Evolutionary conservation across 2,797 vertebrate genomes (phyloP).

Genomic region (Sciurus carolinensis): DNA sequence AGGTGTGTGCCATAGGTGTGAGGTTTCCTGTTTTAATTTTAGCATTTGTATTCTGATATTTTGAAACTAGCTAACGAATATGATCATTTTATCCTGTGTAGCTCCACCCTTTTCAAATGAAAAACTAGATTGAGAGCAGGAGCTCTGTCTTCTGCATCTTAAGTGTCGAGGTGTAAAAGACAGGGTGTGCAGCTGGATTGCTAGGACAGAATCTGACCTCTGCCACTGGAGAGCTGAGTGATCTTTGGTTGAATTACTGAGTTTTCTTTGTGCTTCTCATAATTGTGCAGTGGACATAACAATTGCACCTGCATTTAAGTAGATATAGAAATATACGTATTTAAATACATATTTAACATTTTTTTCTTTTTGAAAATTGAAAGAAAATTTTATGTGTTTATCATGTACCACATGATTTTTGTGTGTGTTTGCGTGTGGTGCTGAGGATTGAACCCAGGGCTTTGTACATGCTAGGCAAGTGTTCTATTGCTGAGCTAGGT

Average conservation of each 20-base stretch:
- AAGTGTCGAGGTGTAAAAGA: neutral
- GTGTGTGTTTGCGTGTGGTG: neutral
- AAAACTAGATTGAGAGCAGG: neutral
- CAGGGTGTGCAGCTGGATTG: neutral
- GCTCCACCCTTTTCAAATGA: neutral
- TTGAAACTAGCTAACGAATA: neutral
- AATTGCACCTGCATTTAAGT: neutral
- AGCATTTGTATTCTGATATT: neutral
- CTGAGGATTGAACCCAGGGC: neutral
- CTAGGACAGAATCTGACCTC: neutral
- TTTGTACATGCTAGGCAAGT: too few relatives aligned
- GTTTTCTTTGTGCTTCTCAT: neutral
- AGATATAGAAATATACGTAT: neutral
- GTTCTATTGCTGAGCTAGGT: neutral
- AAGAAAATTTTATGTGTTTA: neutral
- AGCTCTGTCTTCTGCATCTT: neutral
- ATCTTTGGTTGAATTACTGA: neutral
- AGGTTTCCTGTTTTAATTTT: neutral
- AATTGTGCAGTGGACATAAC: neutral
- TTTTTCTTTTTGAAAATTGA: neutral
- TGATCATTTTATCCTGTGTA: neutral
- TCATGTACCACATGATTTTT: neutral
- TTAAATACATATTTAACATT: neutral
- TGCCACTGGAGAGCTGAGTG: neutral
- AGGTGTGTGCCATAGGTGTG: too few relatives aligned